Evolutionary conservation across 2,797 vertebrate genomes (phyloP).

Genomic region (Neosilurus mollespiculum): DNA sequence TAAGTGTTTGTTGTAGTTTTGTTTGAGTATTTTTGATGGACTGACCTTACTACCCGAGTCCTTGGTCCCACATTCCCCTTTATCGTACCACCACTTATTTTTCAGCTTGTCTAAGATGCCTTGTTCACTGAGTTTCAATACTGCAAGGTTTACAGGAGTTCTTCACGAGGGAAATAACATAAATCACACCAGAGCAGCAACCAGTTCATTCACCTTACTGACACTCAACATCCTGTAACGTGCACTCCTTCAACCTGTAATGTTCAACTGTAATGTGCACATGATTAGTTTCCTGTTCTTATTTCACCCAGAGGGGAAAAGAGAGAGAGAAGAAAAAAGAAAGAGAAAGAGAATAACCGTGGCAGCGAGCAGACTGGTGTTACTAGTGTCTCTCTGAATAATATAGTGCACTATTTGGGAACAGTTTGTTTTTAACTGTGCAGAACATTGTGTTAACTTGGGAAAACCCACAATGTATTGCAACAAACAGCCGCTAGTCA

Average conservation of each 20-base stretch:
- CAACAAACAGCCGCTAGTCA: not conserved
- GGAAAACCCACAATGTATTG: not conserved
- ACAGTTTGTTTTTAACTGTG: not conserved
- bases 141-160: slow-evolving; percentile 99
- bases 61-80: slow-evolving; percentile 99
- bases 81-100: slow-evolving; percentile 99
- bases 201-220: slow-evolving; percentile 99
- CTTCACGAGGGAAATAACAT: slow-evolving; percentile 99
- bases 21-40: slow-evolving; percentile 52
- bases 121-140: slow-evolving; percentile 99
- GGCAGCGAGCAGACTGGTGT: not conserved
- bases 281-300: slow-evolving; percentile 84
- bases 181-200: slow-evolving; percentile 96
- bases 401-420: slow-evolving; percentile 3
- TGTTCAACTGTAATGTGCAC: slow-evolving; percentile 86
- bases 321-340: slow-evolving; percentile 46
- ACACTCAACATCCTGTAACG: slow-evolving; percentile 89
- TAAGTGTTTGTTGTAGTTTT: not conserved
- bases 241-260: slow-evolving; percentile 69
- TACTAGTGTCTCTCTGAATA: not conserved
- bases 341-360: not conserved
- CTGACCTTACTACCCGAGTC: slow-evolving; percentile 99
- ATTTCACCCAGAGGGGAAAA: not conserved
- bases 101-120: slow-evolving; percentile 98
- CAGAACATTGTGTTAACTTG: not conserved